Evolutionary conservation across 2,113 vertebrate species (phyloP).

Genomic region (Capreolus pygargus): DNA sequence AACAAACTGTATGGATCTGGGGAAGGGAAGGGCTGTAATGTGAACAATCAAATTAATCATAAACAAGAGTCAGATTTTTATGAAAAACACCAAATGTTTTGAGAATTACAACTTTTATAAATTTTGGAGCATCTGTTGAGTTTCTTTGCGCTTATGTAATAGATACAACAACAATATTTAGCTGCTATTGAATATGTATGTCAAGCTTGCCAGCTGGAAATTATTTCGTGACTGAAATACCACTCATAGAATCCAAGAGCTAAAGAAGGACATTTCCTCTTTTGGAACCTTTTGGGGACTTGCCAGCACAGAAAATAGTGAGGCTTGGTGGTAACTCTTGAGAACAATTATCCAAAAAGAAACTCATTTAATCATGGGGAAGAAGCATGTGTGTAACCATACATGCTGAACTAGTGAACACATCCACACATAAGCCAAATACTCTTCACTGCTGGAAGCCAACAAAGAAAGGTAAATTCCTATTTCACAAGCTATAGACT

Average conservation of each 20-base stretch:
- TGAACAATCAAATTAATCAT: conserved; percentile 47
- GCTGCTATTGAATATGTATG: conserved; percentile 70
- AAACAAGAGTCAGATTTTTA: conserved; percentile 34
- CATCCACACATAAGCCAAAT: neutral
- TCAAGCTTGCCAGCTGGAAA: conserved; percentile 53
- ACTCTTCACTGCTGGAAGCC: neutral
- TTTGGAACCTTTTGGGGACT: neutral
- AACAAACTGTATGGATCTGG: neutral
- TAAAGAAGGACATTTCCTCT: conserved; percentile 45
- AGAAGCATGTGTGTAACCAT: neutral
- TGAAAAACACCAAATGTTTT: conserved; percentile 63
- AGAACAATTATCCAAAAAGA: neutral
- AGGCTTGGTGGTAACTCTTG: neutral
- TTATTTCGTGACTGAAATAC: conserved; percentile 52
- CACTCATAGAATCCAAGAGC: conserved; percentile 27
- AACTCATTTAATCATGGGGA: neutral
- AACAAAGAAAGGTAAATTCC: neutral
- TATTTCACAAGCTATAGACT: neutral
- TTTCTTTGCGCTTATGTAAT: conserved; percentile 61
- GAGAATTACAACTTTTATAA: conserved; percentile 55
- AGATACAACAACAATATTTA: conserved; percentile 68
- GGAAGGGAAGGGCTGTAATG: neutral
- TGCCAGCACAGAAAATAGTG: neutral
- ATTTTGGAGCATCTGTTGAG: conserved; percentile 69
- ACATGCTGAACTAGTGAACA: neutral